Evolutionary conservation across 2,888 invertebrate genomes (phyloP), one percentile per base, ranked within the genome.

Genomic region (Trachelus stipa): DNA sequence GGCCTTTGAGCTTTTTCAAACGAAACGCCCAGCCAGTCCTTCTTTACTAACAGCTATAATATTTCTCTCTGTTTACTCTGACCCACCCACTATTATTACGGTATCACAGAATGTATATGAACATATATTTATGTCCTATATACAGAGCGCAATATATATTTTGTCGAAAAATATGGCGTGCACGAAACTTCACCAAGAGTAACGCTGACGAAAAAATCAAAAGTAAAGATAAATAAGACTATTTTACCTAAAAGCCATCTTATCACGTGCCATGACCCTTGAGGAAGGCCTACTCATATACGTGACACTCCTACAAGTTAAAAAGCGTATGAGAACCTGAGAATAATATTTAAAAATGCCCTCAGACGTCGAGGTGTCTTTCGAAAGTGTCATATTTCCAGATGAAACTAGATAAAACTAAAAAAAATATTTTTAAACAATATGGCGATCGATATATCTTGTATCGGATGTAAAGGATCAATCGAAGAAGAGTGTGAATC

Each of bases 1-100:
- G 71, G 15, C 15, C 23, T 35, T 74, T 33, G n/a, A n/a, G 35
- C 74, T 74, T 74, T 37, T 37, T 30, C n/a, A 74, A 37, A 30
- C 37, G 35, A 37, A 74, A 35, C 74, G 6, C 56, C 23, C 23
- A 56, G 12, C 56, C 23, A 56, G 23, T 56, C 2, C 23, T 6
- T 40, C 15, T 23, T 56, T 56, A 56, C 56, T 56, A 23, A 56
- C 23, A 23, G 23, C 9, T 56, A 23, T 23, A 56, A 23, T 23
- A 56, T 56, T 23, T 56, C 15, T 4, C 9, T 23, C 23, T 23
- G 15, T 15, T 40, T 15, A 40, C 15, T 2, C 56, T 23, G 56
- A 15, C 2, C 23, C 56, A 2, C 56, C 23, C 56, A 23, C 9
- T 56, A 56, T 56, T 9, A 15, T 23, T 15, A 56, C 6, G 23